Evolutionary conservation across 2,797 vertebrate species (phyloP), one percentile per base, ranked within the genome.

Genomic region (Coregonus sp.): DNA sequence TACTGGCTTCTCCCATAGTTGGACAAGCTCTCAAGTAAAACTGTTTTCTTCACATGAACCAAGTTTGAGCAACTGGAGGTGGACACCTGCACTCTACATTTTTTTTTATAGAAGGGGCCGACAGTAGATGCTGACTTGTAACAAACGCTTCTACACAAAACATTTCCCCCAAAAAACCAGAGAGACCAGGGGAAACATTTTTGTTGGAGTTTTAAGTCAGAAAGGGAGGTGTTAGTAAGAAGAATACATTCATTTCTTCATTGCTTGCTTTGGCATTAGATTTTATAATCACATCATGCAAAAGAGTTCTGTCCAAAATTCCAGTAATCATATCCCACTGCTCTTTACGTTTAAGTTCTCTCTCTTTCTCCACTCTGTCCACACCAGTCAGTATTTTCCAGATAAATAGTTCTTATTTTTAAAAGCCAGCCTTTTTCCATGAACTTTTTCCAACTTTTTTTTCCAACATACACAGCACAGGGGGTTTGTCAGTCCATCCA

Each of bases 241-340:
- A 70, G 35, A 50, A 61, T 74, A 72, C 72, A 80, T 25, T 83
- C 20, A 61, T 40, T 70, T 67, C 59, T 74, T 74, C 25, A 11
- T 67, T 80, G 72, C 67, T 83, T 75, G 51, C 70, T 82, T 84
- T 84, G 70, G 78, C 54, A 80, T 67, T 79, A 74, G 68, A 47
- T 82, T 81, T 56, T 80, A 78, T 29, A 59, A 78, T 71, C 54
- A 81, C 71, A 72, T 50, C 56, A 75, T 81, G 73, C 67, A 72
- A 85, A 82, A 50, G 33, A 61, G 31, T 67, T 66, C 25, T 9
- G 47, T 81, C 87, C 85, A 87, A 85, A 78, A 84, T 84, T 85
- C 84, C 78, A 85, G 79, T 78, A 79, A 78, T 74, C 68, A 78
- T 85, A 84, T 86, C 82, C 82, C 78, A 80, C 75, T 81, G 76